Evolutionary conservation across 1,140 invertebrate species (phyloP), one percentile per base, ranked within the genome.

Genomic region (Pararge aegeria): DNA sequence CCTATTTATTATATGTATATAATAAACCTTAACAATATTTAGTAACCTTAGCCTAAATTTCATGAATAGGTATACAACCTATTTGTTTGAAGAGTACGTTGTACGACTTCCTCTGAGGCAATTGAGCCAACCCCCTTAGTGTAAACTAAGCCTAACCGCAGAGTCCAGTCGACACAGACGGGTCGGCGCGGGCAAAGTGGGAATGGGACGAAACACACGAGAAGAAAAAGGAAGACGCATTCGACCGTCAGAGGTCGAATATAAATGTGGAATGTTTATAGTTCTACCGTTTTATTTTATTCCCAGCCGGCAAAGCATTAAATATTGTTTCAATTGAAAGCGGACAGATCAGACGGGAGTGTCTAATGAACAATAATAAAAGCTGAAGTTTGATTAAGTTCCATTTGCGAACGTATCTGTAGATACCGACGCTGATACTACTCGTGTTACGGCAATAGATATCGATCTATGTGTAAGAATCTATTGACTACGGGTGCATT

Each of bases 201-300:
- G 72, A 87, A 62, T 18, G 74, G 65, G 81, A 87, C 58, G 52
- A 29, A 55, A 24, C 37, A 65, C 46, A 20, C 44, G 63, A 7
- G 74, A 53, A 51, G 40, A 49, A 87, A 67, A 71, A 70, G 59
- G 81, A 84, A 42, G 38, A 54, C 34, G 21, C 55, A 66, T 57
- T 64, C 75, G 73, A 78, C 75, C 82, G 76, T 66, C 79, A 86
- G 86, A 87, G 83, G 84, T 86, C 84, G 86, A 82, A 85, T 86
- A 85, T 85, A 84, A 86, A 87, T 77, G 80, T 89, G 83, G 84
- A 89, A 89, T 89, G 86, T 89, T 89, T 89, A 89, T 89, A 80
- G 83, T 80, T 86, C 86, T 86, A 87, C 86, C 81, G 86, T 86
- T 87, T 87, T 87, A 89, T 87, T 87, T 89, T 87, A 83, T 78